Base-by-base conservation (phyloP, 2,888 invertebrate genomes). In the Cataglyphis altisquamis region DNA sequence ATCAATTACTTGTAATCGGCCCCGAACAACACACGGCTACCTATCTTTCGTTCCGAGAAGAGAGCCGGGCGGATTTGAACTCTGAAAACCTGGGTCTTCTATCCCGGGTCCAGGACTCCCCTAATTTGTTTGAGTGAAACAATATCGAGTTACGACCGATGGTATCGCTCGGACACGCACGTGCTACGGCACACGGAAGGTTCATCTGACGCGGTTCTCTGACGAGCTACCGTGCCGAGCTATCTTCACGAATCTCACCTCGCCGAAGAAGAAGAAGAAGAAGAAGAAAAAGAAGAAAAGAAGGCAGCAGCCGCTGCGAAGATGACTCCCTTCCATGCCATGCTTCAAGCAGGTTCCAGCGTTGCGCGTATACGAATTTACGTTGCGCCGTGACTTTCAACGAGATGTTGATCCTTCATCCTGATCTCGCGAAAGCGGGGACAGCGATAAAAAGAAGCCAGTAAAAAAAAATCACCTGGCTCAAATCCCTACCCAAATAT, bases 71-170 rank as follows among this genome's bases (percentile, higher is more conserved):
- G 88, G 90, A 91, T 88, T 91, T 91, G 92, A 93, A 92, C 92
- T 84, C 88, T 88, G 90, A 87, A 90, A 88, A 91, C 82, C 85
- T 88, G 84, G 88, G 91, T 90, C 90, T 86, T 88, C 90, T 90
- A 87, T 89, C 89, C 86, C 82, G 82, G 84, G 70, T 39, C 88
- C 90, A 91, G 90, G 89, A 92, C 91, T 93, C 91, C 91, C 91
- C 92, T 94, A 94, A 94, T 94, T 94, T 94, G 92, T 93, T 93
- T 92, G 92, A 94, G 94, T 92, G 92, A 93, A 94, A 94, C 94
- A 94, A 94, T 94, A 94, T 94, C 94, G 94, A 93, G 94, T 94
- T 94, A 94, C 94, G 90, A 90, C 82, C 89, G 94, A 94, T 94
- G 90, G 82, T 92, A 94, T 93, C 94, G 83, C 85, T 75, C 84